phyloP scores from a whole-genome alignment of 2,113 vertebrate genomes.

The Misgurnus mizolepis region DNA sequence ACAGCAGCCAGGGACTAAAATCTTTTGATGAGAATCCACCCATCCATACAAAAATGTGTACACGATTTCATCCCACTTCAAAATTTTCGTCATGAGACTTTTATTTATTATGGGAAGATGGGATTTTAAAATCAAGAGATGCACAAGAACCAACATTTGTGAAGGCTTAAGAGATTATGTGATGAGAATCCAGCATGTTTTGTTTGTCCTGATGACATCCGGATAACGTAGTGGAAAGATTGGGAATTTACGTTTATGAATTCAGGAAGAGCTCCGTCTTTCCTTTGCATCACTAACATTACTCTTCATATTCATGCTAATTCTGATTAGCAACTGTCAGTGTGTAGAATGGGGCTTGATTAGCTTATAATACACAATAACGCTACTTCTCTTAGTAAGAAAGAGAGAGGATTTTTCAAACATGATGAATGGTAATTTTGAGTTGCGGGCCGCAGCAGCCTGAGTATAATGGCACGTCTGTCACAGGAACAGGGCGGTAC shows the following conservation, averaged over 20 bases:
- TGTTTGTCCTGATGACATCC: not conserved
- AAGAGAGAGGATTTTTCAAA: not conserved
- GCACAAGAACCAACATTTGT: not conserved
- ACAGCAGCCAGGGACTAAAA: not conserved
- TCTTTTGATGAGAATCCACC: not conserved
- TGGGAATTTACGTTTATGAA: not conserved
- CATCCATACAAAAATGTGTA: not conserved
- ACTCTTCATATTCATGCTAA: conserved; percentile 42
- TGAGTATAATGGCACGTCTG: not conserved
- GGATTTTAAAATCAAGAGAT: not conserved
- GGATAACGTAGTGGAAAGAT: not conserved
- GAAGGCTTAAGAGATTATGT: not conserved
- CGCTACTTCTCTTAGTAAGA: conserved; percentile 29
- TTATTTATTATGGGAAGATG: not conserved
- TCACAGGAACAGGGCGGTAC: conserved; percentile 2
- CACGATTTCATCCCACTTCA: not conserved
- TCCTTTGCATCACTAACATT: not conserved
- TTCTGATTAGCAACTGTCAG: conserved; percentile 35
- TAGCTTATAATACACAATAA: conserved; percentile 35
- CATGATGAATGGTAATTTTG: conserved; percentile 22
- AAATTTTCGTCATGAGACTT: not conserved
- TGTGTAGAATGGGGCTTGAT: conserved; percentile 47
- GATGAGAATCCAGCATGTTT: not conserved
- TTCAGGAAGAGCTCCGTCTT: conserved; percentile 10
- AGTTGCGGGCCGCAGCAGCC: not conserved